Evolutionary conservation across 2,888 invertebrate genomes (phyloP), one percentile per base, ranked within the genome.

Genomic region (Cantharis flavilabris): DNA sequence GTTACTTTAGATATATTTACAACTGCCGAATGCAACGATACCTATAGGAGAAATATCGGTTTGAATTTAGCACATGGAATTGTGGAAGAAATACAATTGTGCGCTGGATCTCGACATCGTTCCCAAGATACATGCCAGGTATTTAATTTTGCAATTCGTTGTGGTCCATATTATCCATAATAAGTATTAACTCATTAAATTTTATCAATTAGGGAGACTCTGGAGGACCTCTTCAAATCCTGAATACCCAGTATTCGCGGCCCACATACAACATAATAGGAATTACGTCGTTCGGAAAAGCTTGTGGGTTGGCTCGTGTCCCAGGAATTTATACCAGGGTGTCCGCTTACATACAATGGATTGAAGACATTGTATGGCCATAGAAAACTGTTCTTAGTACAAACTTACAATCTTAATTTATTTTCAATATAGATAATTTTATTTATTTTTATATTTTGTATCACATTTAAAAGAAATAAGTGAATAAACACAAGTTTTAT

Each of bases 51-150:
- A 20, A 20, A 3, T 20, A 20, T 20, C 3, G 20, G 20, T 20
- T 33, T 72, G 62, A 82, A 79, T 72, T 79, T 90, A 0, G 80
- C 81, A 13, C 81, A 79, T 9, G 90, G 90, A 3, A 87, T 91
- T 14, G 80, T 88, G 10, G 75, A 84, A 0, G 84, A 87, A 0
- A 88, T 86, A 10, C 91, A 91, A 83, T 82, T 91, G 28, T 91
- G 91, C 80, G 91, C 90, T 2, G 91, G 91, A 2, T 87, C 88
- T 0, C 82, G 81, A n/a, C 82, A 81, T 3, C 84, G 85, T 78
- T 79, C 78, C 0, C 87, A 87, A 63, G 91, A 91, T 75, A 90
- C 90, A 0, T 91, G 91, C 62, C 87, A 88, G 84, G 89, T 88
- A 82, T 11, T 26, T 62, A 14, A 28, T 30, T 69, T 28, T 26